Conservation (phyloP, 2,113 vertebrate species). For the Macroglossus sobrinus region DNA sequence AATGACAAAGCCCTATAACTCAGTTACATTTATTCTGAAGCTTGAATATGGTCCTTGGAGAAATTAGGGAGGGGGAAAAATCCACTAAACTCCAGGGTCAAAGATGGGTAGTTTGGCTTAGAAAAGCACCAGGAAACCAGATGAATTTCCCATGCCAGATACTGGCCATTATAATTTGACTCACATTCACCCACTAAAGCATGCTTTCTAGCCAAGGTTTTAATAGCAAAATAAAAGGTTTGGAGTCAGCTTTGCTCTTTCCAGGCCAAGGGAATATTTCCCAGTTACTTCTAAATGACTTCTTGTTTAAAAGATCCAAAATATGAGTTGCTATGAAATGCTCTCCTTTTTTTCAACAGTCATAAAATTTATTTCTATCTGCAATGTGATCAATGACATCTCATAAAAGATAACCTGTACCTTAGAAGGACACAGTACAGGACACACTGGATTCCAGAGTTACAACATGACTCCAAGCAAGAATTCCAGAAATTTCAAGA, state of each 20-base stretch:
- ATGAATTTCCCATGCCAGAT: conserved; percentile 24
- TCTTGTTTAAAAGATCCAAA: conserved; percentile 55
- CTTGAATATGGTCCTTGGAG: neutral
- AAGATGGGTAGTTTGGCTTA: neutral
- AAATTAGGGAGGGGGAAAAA: neutral
- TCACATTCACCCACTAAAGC: conserved; percentile 38
- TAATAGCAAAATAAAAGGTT: conserved; percentile 74
- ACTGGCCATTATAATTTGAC: neutral
- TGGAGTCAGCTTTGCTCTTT: conserved; percentile 60
- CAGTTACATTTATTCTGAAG: conserved; percentile 57
- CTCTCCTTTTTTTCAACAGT: conserved; percentile 24
- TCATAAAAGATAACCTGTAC: conserved; percentile 39
- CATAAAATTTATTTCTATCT: conserved; percentile 53
- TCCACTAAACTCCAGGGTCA: neutral
- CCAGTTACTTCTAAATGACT: conserved; percentile 66
- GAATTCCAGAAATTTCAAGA: neutral
- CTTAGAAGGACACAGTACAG: neutral
- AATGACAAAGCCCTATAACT: neutral
- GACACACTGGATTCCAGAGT: neutral
- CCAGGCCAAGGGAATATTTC: conserved; percentile 67
- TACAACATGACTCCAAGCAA: neutral
- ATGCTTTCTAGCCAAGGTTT: conserved; percentile 61
- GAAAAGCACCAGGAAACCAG: conserved; percentile 5
- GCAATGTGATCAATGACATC: conserved; percentile 16
- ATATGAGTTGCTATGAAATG: conserved; percentile 47